These are phyloP conservation scores for Osmerus mordax DNA, from an alignment of 2,113 vertebrate genomes.

Conservation along the genomic window DNA sequence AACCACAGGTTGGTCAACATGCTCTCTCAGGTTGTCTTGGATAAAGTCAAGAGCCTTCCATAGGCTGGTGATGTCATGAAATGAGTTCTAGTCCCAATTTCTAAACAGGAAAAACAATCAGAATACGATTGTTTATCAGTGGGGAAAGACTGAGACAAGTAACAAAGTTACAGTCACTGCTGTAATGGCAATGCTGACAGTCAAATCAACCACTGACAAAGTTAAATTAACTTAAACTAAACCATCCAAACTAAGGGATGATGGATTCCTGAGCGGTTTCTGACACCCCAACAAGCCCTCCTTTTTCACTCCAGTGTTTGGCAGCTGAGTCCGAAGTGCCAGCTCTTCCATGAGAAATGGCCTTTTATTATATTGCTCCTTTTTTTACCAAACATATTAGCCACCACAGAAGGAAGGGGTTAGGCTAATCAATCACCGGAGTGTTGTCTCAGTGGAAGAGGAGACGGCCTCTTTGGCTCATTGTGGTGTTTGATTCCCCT, in stretches of 20 bases:
- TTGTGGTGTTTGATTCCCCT: conserved; percentile 20
- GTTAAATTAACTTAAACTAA: too few relatives aligned
- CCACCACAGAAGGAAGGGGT: conserved; percentile 34
- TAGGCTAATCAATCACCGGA: conserved; percentile 35
- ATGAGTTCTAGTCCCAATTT: too few relatives aligned
- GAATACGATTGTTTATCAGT: too few relatives aligned
- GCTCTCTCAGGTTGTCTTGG: neutral
- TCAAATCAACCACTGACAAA: too few relatives aligned
- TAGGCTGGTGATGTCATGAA: too few relatives aligned
- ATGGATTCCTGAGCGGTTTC: too few relatives aligned
- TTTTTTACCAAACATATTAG: conserved; percentile 29
- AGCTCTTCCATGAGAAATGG: conserved; percentile 42
- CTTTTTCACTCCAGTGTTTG: conserved; percentile 34
- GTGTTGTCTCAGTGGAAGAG: neutral
- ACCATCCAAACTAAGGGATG: too few relatives aligned
- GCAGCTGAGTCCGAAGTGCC: conserved; percentile 19
- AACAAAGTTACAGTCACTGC: too few relatives aligned
- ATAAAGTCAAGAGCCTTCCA: too few relatives aligned
- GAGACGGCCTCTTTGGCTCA: neutral
- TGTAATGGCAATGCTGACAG: too few relatives aligned
- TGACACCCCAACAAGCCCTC: conserved; percentile 10
- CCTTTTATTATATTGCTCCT: conserved; percentile 34
- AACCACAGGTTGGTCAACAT: neutral
- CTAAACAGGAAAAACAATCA: too few relatives aligned
- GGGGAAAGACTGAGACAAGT: too few relatives aligned